Percentiles rank a stretch among this genome's conserved stretches.
These are phyloP conservation scores for Leptinotarsa peninsularis DNA, from an alignment of 2,888 invertebrate species.

Conservation along the genomic window DNA sequence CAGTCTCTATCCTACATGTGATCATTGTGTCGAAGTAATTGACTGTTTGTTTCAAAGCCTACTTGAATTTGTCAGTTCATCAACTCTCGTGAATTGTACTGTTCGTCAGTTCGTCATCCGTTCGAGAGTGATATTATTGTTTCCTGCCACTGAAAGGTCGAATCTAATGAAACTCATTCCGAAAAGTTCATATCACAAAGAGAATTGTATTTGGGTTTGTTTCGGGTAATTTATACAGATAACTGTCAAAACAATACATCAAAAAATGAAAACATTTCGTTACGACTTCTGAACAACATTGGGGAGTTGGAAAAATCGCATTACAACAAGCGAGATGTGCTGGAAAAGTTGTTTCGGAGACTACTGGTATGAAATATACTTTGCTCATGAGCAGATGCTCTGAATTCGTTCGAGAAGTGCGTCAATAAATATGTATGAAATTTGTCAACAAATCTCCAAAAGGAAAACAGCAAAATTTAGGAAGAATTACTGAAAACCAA, in stretches of 20 bases:
- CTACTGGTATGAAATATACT: too few relatives aligned
- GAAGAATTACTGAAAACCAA: too few relatives aligned
- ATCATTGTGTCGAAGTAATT: neutral
- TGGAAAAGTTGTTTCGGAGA: too few relatives aligned
- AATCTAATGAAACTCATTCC: neutral
- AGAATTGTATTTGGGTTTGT: neutral
- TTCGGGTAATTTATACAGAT: neutral
- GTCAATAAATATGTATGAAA: too few relatives aligned
- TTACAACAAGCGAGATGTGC: too few relatives aligned
- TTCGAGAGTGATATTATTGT: neutral
- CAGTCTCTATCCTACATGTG: neutral
- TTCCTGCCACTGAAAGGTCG: neutral
- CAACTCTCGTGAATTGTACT: neutral
- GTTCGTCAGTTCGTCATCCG: neutral
- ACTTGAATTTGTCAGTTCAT: neutral
- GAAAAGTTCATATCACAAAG: neutral
- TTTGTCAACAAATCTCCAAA: too few relatives aligned
- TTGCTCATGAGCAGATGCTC: too few relatives aligned
- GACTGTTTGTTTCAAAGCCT: neutral
- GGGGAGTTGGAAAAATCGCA: too few relatives aligned
- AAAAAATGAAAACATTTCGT: too few relatives aligned
- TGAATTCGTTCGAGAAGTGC: too few relatives aligned
- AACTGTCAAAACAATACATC: neutral
- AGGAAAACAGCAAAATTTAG: too few relatives aligned
- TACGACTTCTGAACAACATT: too few relatives aligned